These are phyloP conservation scores for Pseudochromis fuscus DNA, from an alignment of 2,797 vertebrate species.

Conservation along the genomic window DNA sequence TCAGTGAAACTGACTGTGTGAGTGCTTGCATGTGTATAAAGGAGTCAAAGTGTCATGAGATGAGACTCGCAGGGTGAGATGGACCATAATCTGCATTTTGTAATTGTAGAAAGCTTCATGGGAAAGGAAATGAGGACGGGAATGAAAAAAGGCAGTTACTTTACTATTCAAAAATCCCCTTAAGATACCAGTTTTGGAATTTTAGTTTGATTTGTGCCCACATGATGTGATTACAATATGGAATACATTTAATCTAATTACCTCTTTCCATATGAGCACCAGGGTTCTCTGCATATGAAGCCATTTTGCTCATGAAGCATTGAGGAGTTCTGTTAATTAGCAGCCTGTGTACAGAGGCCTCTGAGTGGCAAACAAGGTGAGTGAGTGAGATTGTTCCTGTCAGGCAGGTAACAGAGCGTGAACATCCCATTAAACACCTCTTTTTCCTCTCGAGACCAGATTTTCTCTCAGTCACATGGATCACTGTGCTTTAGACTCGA, in stretches of 20 bases:
- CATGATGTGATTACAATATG: constrained; percentile 24
- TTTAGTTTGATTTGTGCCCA: constrained; percentile 16
- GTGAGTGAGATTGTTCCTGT: constrained; percentile 71
- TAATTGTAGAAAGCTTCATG: not conserved
- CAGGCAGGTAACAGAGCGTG: constrained; percentile 75
- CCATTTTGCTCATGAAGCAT: constrained; percentile 45
- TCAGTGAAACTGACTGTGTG: constrained; percentile 42
- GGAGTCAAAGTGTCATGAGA: constrained; percentile 54
- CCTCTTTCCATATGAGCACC: constrained; percentile 12
- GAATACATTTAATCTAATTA: constrained; percentile 11
- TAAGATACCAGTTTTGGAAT: not conserved
- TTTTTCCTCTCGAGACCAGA: constrained; percentile 47
- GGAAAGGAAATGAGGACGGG: not conserved
- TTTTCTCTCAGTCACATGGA: constrained; percentile 60
- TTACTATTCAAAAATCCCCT: not conserved
- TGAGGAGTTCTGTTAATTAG: constrained; percentile 71
- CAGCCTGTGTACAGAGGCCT: constrained; percentile 56
- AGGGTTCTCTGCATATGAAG: constrained; percentile 12
- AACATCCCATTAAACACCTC: constrained; percentile 77
- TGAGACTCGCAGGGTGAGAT: not conserved
- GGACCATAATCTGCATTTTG: constrained; percentile 9
- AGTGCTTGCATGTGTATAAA: constrained; percentile 46
- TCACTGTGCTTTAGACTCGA: constrained; percentile 38
- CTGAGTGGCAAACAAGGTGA: constrained; percentile 78
- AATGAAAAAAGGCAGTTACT: not conserved